Conservation (phyloP, 1,140 invertebrate species). For the Orius insidiosus region DNA sequence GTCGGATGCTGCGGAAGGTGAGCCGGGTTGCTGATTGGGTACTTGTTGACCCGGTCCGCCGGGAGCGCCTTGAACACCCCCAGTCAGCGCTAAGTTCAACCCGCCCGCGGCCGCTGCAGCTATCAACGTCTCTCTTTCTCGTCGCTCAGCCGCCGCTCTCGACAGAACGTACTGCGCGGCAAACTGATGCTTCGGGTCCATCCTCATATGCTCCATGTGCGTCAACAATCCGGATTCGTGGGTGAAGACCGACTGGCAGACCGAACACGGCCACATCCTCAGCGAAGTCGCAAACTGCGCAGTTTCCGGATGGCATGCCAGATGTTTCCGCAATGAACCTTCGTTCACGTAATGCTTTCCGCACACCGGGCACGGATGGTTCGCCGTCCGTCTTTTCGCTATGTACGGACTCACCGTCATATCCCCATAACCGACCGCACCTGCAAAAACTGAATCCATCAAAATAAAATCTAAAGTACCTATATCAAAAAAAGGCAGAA, state of each 20-base stretch:
- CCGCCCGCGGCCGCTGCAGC: constrained; percentile 42
- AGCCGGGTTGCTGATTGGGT: constrained; percentile 27
- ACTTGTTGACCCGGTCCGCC: constrained; percentile 14
- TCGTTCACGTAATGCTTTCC: constrained; percentile 91
- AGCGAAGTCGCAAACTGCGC: constrained; percentile 67
- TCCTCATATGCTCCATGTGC: constrained; percentile 92
- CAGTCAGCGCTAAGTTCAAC: constrained; percentile 14
- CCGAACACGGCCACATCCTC: constrained; percentile 85
- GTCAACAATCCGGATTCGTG: constrained; percentile 79
- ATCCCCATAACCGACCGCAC: constrained; percentile 6
- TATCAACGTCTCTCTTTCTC: constrained; percentile 60
- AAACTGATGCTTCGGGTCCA: constrained; percentile 92
- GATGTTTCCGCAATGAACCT: constrained; percentile 76
- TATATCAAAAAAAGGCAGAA: too few relatives aligned
- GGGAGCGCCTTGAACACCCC: constrained; percentile 20
- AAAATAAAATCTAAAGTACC: too few relatives aligned
- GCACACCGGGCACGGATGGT: constrained; percentile 84
- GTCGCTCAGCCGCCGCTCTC: constrained; percentile 69
- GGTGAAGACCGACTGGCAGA: constrained; percentile 84
- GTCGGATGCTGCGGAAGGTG: constrained; percentile 64
- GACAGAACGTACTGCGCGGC: constrained; percentile 84
- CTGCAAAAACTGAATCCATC: too few relatives aligned
- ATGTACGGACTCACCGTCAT: constrained; percentile 34
- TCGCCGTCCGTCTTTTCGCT: constrained; percentile 80
- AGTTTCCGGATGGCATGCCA: constrained; percentile 81